These are phyloP conservation scores for Anoplolepis gracilipes DNA, from an alignment of 1,140 invertebrate genomes.

Conservation along the genomic window DNA sequence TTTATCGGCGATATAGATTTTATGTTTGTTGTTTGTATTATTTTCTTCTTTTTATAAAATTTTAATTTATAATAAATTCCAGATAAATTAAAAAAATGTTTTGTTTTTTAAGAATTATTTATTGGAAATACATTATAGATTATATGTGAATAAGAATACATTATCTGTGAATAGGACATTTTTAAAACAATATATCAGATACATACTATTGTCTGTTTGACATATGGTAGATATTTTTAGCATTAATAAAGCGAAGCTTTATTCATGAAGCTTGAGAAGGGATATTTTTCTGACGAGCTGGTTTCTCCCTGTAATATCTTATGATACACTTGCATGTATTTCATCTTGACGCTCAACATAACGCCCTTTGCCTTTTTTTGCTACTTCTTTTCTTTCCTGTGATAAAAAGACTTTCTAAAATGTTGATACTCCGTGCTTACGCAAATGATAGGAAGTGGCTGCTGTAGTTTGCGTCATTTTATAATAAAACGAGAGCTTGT, in stretches of 20 bases:
- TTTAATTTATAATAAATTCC: background rate
- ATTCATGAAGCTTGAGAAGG: slow-evolving; percentile 1
- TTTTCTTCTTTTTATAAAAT: background rate
- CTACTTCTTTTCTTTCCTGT: background rate
- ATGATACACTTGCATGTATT: slow-evolving; percentile 23
- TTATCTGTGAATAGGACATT: slow-evolving; percentile 6
- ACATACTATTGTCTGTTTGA: slow-evolving; percentile 15
- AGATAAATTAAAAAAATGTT: background rate
- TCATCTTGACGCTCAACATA: slow-evolving; percentile 23
- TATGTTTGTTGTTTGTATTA: background rate
- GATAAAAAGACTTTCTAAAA: slow-evolving; percentile 41
- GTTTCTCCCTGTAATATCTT: slow-evolving; percentile 27
- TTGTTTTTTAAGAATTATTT: background rate
- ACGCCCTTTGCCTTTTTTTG: slow-evolving; percentile 45
- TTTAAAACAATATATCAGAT: slow-evolving; percentile 5
- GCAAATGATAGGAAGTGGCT: slow-evolving; percentile 39
- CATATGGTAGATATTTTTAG: slow-evolving; percentile 41
- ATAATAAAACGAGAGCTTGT: background rate
- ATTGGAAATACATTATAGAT: background rate
- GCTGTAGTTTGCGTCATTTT: slow-evolving; percentile 25
- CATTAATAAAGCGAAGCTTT: slow-evolving; percentile 35
- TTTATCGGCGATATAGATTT: background rate
- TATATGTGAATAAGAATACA: too few species aligned
- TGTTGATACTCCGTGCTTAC: slow-evolving; percentile 26
- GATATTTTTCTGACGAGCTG: slow-evolving; percentile 21